A percentile compares a stretch with the other conserved stretches of the same genome.
Evolutionary conservation across 2,797 vertebrate genomes (phyloP).

Genomic region (Sphenopsis melanotis): DNA sequence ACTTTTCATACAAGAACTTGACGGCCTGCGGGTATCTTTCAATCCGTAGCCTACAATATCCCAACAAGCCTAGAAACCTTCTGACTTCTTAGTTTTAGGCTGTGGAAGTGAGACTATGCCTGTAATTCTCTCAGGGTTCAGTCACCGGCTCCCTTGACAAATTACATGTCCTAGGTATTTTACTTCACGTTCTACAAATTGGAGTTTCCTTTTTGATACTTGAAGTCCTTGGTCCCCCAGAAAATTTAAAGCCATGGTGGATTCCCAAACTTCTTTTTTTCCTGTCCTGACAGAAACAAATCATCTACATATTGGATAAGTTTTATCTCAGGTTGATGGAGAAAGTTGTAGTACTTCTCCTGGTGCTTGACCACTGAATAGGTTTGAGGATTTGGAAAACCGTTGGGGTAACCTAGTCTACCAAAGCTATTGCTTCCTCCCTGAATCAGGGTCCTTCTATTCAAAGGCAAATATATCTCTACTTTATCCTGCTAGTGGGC

Average conservation of each 20-base stretch:
- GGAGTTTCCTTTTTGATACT: not conserved
- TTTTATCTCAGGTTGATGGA: not conserved
- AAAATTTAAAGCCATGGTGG: not conserved
- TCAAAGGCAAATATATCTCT: not conserved
- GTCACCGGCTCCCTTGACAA: not conserved
- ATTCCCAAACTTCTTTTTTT: not conserved
- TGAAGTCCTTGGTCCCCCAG: not conserved
- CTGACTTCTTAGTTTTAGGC: not conserved
- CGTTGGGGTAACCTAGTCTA: not conserved
- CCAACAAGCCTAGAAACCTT: not conserved
- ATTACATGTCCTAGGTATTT: not conserved
- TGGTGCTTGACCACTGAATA: not conserved
- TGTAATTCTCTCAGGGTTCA: not conserved
- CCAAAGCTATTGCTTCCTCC: not conserved
- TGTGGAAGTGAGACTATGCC: not conserved
- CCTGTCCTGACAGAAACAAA: not conserved
- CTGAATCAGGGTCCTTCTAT: not conserved
- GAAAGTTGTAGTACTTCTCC: not conserved
- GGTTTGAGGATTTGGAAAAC: not conserved
- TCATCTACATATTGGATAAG: not conserved
- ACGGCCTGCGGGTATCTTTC: not conserved
- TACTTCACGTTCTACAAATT: not conserved
- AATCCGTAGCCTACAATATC: not conserved
- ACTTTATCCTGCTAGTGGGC: not conserved
- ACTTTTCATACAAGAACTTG: not conserved